Percentiles rank a stretch among this genome's conserved stretches.
These are phyloP conservation scores for Elephas maximus DNA, from an alignment of 2,113 vertebrate genomes.

Conservation along the genomic window DNA sequence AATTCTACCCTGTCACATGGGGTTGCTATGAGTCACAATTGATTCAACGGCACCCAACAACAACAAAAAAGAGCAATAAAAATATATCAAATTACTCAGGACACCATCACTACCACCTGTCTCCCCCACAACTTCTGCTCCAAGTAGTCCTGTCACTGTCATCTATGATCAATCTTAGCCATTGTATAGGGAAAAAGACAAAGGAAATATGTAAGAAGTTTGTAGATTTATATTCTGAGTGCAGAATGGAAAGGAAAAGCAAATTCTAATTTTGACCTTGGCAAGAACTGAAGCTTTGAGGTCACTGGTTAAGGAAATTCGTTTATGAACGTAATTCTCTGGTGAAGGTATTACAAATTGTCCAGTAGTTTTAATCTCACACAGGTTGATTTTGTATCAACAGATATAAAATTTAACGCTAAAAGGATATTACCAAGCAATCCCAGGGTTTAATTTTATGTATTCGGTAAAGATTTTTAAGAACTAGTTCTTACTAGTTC, in stretches of 20 bases:
- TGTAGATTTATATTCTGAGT: neutral
- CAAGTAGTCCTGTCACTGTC: neutral
- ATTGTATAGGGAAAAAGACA: neutral
- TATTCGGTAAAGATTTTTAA: neutral
- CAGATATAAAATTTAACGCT: constrained; percentile 36
- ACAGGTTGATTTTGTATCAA: neutral
- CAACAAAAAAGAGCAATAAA: neutral
- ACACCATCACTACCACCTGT: neutral
- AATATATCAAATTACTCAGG: neutral
- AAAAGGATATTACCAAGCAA: neutral
- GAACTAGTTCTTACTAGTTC: neutral
- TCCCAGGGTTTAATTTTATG: neutral
- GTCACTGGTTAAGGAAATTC: neutral
- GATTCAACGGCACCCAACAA: neutral
- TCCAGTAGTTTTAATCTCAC: neutral
- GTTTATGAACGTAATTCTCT: constrained; percentile 17
- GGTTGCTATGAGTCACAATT: neutral
- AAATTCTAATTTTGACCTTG: neutral
- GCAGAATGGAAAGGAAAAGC: constrained; percentile 26
- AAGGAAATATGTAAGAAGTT: neutral
- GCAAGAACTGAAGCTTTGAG: neutral
- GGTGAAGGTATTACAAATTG: neutral
- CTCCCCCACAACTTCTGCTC: neutral
- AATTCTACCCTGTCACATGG: neutral
- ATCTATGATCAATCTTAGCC: neutral